Evolutionary conservation across 92 coral and sea anemone species (phyloP), one percentile per base, ranked within the genome.

Genomic region (Zoanthus sociatus): DNA sequence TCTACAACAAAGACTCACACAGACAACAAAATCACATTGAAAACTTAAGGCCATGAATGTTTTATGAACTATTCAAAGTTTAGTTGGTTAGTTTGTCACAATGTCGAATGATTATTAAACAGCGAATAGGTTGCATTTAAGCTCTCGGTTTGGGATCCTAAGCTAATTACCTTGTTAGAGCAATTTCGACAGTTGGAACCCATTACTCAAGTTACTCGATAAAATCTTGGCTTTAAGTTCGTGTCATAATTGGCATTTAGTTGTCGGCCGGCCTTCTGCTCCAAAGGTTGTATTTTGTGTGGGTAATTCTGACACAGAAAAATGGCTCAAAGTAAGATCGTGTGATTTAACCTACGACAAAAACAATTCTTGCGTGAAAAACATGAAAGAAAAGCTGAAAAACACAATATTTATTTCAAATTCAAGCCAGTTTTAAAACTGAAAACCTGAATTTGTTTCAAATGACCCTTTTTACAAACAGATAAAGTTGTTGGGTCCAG

Each of bases 121-220:
- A 33, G 54, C 85, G 15, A 81, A 81, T 64, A 44, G 26, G 55
- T 3, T 9, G 26, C 26, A 26, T 26, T 26, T 26, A 7, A n/a
- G 31, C 7, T 67, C 60, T 26, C 66, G 66, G 18, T 16, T 20
- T 81, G 6, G 44, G 21, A 10, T 60, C 37, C 33, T 2, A n/a
- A 13, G 8, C 18, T 61, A 64, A 79, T 45, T 67, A 20, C 0
- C 32, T 64, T 26, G 73, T 81, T 81, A 81, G 85, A 7, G 42
- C 30, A 16, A 18, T 63, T 79, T 13, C 15, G 84, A 66, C 74
- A 67, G 75, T 46, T 64, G 66, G 63, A 67, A 45, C 74, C 73
- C 21, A 67, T 81, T 81, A 64, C 75, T 64, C 67, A 81, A 50
- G 71, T 71, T 68, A n/a, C 53, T 6, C 50, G 85, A 81, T 81